These are phyloP conservation scores for Athrips mouffetella DNA, from an alignment of 2,888 invertebrate genomes.

Conservation along the genomic window DNA sequence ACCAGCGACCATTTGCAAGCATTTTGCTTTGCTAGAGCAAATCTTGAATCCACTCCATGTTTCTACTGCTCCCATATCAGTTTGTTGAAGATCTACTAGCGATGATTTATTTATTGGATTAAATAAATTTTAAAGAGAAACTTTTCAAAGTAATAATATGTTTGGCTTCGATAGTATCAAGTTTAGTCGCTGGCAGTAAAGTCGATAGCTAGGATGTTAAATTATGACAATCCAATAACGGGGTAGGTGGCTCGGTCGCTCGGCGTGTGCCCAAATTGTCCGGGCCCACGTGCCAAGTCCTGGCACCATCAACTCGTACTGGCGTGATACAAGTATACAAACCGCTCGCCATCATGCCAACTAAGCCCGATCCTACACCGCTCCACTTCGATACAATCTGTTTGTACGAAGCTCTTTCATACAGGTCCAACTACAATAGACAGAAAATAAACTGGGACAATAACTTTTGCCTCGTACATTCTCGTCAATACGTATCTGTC, in stretches of 20 bases:
- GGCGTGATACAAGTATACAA: conserved; percentile 26
- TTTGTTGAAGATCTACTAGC: too few relatives aligned
- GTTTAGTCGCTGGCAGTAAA: conserved; percentile 54
- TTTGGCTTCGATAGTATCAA: conserved; percentile 45
- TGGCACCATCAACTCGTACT: conserved; percentile 27
- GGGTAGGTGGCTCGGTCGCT: conserved; percentile 49
- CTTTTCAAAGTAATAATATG: conserved; percentile 34
- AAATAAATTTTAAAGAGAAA: too few relatives aligned
- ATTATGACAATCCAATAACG: conserved; percentile 75
- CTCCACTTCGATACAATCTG: not conserved
- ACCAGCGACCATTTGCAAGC: conserved; percentile 1
- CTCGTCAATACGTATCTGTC: too few relatives aligned
- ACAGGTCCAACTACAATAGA: too few relatives aligned
- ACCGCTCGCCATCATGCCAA: conserved; percentile 21
- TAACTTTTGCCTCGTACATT: too few relatives aligned
- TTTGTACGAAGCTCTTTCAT: not conserved
- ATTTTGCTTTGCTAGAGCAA: not conserved
- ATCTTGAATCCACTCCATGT: too few relatives aligned
- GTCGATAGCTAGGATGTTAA: conserved; percentile 62
- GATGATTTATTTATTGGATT: too few relatives aligned
- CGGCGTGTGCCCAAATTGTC: conserved; percentile 68
- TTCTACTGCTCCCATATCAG: too few relatives aligned
- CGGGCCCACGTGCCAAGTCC: conserved; percentile 66
- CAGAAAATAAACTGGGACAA: too few relatives aligned
- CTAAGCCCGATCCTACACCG: conserved; percentile 17